These are phyloP conservation scores for Mesaphorura yosii DNA, from an alignment of 1,140 invertebrate species.

Conservation along the genomic window DNA sequence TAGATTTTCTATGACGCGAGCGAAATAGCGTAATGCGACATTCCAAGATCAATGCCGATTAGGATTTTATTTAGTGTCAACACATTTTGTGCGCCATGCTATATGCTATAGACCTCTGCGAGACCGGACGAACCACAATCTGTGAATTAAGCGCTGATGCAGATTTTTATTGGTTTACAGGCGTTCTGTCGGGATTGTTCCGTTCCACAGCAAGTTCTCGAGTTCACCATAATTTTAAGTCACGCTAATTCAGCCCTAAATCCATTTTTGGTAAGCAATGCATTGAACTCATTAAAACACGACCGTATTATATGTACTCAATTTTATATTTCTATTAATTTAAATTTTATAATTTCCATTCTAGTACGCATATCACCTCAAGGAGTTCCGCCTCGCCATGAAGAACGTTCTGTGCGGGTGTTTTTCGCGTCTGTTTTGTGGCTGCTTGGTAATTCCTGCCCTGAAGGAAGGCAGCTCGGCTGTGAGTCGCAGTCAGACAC, in stretches of 20 bases:
- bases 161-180: slow-evolving; percentile 18
- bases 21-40: no score
- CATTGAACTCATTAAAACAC: slow-evolving; percentile 51
- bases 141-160: slow-evolving; percentile 1
- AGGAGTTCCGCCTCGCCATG: slow-evolving; percentile 51
- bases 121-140: not conserved
- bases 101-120: not conserved
- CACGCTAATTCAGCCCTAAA: slow-evolving; percentile 81
- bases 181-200: slow-evolving; percentile 59
- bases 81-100: not conserved
- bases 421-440: slow-evolving; percentile 25
- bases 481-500: slow-evolving; percentile 27
- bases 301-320: no score
- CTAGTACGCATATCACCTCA: slow-evolving; percentile 77
- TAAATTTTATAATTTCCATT: slow-evolving; percentile 63
- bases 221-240: slow-evolving; percentile 73
- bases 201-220: slow-evolving; percentile 54
- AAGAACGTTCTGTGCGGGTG: slow-evolving; percentile 22
- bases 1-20: no score
- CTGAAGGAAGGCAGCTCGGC: slow-evolving; percentile 19
- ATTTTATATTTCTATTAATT: no score
- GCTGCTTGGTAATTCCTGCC: slow-evolving; percentile 6
- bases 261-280: slow-evolving; percentile 57
- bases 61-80: not conserved
- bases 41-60: not conserved